Evolutionary conservation across 2,113 vertebrate genomes (phyloP).

Genomic region (Brienomyrus brachyistius): DNA sequence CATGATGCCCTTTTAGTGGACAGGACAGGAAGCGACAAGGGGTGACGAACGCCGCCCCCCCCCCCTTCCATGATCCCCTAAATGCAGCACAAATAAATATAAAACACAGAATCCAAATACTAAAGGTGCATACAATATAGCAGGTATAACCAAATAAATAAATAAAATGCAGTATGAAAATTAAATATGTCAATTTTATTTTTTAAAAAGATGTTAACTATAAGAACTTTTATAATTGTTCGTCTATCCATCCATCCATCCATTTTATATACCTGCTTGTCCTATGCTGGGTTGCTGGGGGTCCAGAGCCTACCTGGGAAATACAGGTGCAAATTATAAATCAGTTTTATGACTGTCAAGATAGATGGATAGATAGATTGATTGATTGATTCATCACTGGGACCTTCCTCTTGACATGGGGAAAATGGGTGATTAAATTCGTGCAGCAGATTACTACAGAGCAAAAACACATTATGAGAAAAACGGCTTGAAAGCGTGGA

Average conservation of each 20-base stretch:
- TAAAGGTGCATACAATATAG: background rate
- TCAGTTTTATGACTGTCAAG: background rate
- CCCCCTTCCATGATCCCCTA: too few species aligned
- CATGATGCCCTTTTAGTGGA: background rate
- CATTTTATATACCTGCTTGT: background rate
- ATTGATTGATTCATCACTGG: background rate
- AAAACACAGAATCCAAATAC: background rate
- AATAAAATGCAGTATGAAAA: background rate
- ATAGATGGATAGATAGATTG: background rate
- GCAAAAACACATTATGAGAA: background rate
- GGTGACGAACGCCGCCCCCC: background rate
- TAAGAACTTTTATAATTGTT: background rate
- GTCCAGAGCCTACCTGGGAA: background rate
- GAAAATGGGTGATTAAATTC: background rate
- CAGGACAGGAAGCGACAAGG: background rate
- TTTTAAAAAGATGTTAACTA: background rate
- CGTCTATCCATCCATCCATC: background rate
- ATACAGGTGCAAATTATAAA: background rate
- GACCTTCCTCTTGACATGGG: background rate
- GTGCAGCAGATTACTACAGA: background rate
- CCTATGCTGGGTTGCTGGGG: background rate
- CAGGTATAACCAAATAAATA: background rate
- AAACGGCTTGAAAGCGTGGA: background rate
- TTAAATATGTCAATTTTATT: background rate
- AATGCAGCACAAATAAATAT: background rate